Evolutionary conservation across 2,888 invertebrate genomes (phyloP), one percentile per base, ranked within the genome.

Genomic region (Pedicia rivosa): DNA sequence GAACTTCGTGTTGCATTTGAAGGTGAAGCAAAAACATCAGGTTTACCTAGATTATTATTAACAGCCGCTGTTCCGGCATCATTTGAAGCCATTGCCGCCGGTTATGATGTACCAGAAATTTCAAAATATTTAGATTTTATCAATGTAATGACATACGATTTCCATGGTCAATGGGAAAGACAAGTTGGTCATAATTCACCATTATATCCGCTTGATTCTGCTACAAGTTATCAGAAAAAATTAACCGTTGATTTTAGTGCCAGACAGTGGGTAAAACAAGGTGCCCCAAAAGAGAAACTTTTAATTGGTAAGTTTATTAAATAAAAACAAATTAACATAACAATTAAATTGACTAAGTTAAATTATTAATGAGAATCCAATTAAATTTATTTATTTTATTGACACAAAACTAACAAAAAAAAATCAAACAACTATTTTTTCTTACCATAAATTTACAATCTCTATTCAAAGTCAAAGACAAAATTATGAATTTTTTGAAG

Each of bases 71-170:
- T 91, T 0, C 91, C 91, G 4, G 90, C 90, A 0, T 87, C 86
- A 15, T 88, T 88, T 44, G 90, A 91, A 63, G 90, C 90, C 1
- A 87, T 91, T 32, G 87, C 87, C 39, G 88, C 88, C 40, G 91
- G 91, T 5, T 91, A 91, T 49, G 91, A 91, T 49, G 90, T 91
- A 0, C 84, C 86, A 1, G 91, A 91, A 62, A 86, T 92, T 45
- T 80, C 88, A 4, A 91, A 91, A 63, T 91, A 87, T 54, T 66
- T 91, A 52, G 91, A 92, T 62, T 88, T 83, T 54, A 87, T 91
- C 55, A 91, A 90, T 56, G 81, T 91, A 8, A 90, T 91, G 90
- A 88, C 90, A 0, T 92, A 91, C 53, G 91, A 91, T 57, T 91
- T 91, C 70, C 90, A 90, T 53, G 91, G 91, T 0, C 87, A 88